A percentile compares a stretch with the other conserved stretches of the same genome.
phyloP scores from a whole-genome alignment of 2,113 vertebrate genomes.

The Diadophis punctatus region DNA sequence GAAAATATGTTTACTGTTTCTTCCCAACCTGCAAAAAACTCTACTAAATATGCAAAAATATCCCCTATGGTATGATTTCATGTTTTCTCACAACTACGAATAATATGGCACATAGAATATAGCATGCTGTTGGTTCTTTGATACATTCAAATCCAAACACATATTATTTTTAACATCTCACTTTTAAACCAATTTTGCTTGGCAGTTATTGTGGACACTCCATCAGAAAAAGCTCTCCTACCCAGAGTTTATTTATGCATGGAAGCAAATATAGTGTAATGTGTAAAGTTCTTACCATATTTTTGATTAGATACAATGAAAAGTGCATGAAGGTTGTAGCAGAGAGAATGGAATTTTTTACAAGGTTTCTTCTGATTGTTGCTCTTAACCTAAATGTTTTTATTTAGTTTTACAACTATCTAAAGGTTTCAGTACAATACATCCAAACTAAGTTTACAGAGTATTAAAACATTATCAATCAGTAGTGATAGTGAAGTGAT shows the following conservation, averaged over 20 bases:
- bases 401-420: not conserved
- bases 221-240: not conserved
- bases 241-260: not conserved
- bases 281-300: not conserved
- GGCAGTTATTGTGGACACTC: constrained; percentile 2
- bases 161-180: not conserved
- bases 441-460: not conserved
- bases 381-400: not conserved
- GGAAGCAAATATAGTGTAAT: not conserved
- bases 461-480: not conserved
- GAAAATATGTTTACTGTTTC: constrained; percentile 3
- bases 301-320: not conserved
- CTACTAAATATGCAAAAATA: constrained; percentile 41
- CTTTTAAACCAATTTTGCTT: not conserved
- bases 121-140: not conserved
- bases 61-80: constrained; percentile 4
- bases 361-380: not conserved
- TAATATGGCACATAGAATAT: not conserved
- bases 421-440: not conserved
- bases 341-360: not conserved
- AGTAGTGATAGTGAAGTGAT: not conserved
- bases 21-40: constrained; percentile 32
- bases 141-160: not conserved
- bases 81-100: not conserved
- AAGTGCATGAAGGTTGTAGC: not conserved